These are phyloP conservation scores for Hoplostethus atlanticus DNA, from an alignment of 2,797 vertebrate species.

Conservation along the genomic window DNA sequence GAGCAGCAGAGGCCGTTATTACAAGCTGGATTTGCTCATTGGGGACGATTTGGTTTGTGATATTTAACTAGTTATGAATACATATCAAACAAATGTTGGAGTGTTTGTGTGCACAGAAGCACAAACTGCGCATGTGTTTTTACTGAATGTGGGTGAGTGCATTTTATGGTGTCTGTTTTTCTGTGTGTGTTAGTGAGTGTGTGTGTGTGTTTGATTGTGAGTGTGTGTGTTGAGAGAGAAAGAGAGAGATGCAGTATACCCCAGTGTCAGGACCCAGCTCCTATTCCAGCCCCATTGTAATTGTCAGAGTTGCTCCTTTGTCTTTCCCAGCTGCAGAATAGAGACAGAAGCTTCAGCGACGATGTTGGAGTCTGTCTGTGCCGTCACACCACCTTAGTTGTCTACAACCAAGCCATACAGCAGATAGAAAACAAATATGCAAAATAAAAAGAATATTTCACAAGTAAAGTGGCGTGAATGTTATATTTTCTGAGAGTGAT, in stretches of 20 bases:
- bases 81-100: conserved; percentile 59
- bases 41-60: conserved; percentile 61
- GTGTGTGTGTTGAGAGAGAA: conserved; percentile 24
- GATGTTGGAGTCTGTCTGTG: conserved; percentile 37
- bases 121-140: conserved; percentile 24
- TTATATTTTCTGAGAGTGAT: conserved; percentile 20
- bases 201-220: conserved; percentile 15
- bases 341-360: conserved; percentile 43
- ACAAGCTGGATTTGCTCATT: conserved; percentile 12
- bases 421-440: conserved; percentile 72
- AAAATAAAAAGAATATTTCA: conserved; percentile 75
- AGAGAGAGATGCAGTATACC: conserved; percentile 42
- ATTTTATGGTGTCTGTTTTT: conserved; percentile 21
- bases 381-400: conserved; percentile 46
- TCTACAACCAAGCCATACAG: conserved; percentile 76
- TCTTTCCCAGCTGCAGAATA: conserved; percentile 54
- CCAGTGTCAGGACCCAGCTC: conserved; percentile 56
- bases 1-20: conserved; percentile 43
- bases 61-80: conserved; percentile 32
- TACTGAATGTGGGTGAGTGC: conserved; percentile 29
- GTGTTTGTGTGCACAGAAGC: conserved; percentile 34
- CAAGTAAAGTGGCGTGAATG: neutral
- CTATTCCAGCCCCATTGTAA: conserved; percentile 51
- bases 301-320: conserved; percentile 55
- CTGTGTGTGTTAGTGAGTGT: conserved; percentile 23